These are phyloP conservation scores for Aphrophora alni DNA, from an alignment of 2,888 invertebrate genomes.

Conservation along the genomic window DNA sequence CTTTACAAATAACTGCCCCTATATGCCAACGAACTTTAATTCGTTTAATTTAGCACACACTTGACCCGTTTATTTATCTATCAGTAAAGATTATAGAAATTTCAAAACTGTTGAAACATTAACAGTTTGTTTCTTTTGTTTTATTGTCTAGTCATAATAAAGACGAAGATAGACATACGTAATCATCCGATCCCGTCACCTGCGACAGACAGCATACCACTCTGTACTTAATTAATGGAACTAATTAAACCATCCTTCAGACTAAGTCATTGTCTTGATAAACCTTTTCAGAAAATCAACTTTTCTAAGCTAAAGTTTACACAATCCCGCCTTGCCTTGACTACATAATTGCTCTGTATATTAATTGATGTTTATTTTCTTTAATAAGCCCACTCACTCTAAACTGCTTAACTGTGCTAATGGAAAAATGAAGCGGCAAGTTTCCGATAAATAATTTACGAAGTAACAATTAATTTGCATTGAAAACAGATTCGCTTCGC, in stretches of 20 bases:
- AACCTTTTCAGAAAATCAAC: conserved; percentile 2
- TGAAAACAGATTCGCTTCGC: not conserved
- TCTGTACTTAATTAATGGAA: conserved; percentile 2
- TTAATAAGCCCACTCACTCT: conserved; percentile 6
- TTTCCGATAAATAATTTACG: not conserved
- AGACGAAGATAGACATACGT: not conserved
- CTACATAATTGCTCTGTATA: not conserved
- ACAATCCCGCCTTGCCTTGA: not conserved
- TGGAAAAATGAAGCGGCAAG: not conserved
- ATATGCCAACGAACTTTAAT: no score
- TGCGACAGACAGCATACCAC: not conserved
- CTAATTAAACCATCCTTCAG: conserved; percentile 9
- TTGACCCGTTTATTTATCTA: no score
- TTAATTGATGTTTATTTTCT: conserved; percentile 2
- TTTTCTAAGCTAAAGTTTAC: not conserved
- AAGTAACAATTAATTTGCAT: conserved; percentile 1
- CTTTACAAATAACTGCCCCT: no score
- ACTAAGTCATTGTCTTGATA: not conserved
- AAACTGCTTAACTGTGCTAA: not conserved
- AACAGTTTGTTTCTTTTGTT: no score
- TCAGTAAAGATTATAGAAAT: no score
- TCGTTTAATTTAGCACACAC: no score
- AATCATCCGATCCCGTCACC: not conserved
- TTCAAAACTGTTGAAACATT: no score
- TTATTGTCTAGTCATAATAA: no score